Evolutionary conservation across 2,888 invertebrate genomes (phyloP), one percentile per base, ranked within the genome.

Genomic region (Himalopsyche tibetana): DNA sequence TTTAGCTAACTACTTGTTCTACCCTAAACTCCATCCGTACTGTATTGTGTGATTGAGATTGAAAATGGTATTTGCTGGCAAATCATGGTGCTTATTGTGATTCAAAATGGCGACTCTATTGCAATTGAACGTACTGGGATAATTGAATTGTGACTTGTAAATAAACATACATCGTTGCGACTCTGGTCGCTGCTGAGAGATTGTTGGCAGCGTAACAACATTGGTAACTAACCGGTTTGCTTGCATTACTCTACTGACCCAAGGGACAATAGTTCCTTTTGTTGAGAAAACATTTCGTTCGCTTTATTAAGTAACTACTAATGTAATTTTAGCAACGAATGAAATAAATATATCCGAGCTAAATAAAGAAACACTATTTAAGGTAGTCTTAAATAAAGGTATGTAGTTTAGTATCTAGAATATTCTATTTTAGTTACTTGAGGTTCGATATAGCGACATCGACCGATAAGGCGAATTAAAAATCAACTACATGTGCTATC

Each of bases 61-160:
- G 55, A 55, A n/a, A 15, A n/a, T 55, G n/a, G n/a, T 2, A 19
- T 56, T n/a, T 56, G 8, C n/a, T 56, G 9, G n/a, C 56, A 56
- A n/a, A 56, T 56, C n/a, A n/a, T 6, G n/a, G 9, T 45, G 56
- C 0, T 63, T 6, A 63, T 63, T 63, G 63, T 28, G 63, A 63
- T 63, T 63, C 63, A 63, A 63, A 63, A 63, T 63, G 63, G 6
- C 63, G 19, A 6, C 63, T n/a, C 19, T 8, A n/a, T 19, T 56
- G n/a, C 56, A 56, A 56, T 56, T n/a, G 63, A 56, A 63, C 56
- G 56, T 56, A 63, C 63, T 28, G 63, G 3, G 19, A n/a, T 28
- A 63, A 63, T 63, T 63, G 19, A 63, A 63, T 63, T 63, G 63
- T 11, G 63, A 19, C 63, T 63, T 63, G 63, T 63, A 63, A 63